Evolutionary conservation across 2,113 vertebrate genomes (phyloP), one percentile per base, ranked within the genome.

Genomic region (Origma solitaria): DNA sequence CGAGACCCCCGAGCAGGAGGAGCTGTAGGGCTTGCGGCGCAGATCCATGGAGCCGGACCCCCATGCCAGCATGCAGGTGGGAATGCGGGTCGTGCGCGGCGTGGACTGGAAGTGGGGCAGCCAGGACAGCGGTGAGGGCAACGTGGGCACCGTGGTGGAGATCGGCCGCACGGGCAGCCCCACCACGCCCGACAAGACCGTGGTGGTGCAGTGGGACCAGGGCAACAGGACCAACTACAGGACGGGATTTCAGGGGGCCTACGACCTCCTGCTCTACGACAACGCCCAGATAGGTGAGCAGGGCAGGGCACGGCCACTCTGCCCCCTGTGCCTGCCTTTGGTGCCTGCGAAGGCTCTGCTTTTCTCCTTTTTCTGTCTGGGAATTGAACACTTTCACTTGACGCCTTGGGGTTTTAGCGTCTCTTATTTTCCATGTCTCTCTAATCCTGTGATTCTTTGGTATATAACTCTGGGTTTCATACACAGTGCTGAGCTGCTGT

Each of bases 201-300:
- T 99, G 62, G 99, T 99, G 4, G 99, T 99, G 79, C 99, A 99
- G 97, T 99, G 99, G 99, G 99, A 99, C 95, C 99, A 99, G 38
- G 99, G 99, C 84, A 99, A 99, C 22, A 98, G 99, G 35, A 99
- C 99, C 71, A 99, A 99, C 97, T 99, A 99, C 50, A 98, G 99
- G 35, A 99, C 99, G 0, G 99, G 99, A 42, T 99, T 99, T 98
- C 99, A 99, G 97, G 99, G 99, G 4, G 98, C 99, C 4, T 99
- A 98, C 1, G 99, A 99, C 98, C 98, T 99, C 62, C 98, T 99
- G 87, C 98, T 99, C 42, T 99, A 99, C 7, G 99, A 99, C 97
- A 99, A 99, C 3, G 99, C 99, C 60, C 99, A 99, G 95, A 99
- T 86, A 22, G 83, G 83, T 86, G 83, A 86, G 83, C 83, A 37